phyloP scores from a whole-genome alignment of 2,113 vertebrate genomes.

The Orthonyx spaldingii region DNA sequence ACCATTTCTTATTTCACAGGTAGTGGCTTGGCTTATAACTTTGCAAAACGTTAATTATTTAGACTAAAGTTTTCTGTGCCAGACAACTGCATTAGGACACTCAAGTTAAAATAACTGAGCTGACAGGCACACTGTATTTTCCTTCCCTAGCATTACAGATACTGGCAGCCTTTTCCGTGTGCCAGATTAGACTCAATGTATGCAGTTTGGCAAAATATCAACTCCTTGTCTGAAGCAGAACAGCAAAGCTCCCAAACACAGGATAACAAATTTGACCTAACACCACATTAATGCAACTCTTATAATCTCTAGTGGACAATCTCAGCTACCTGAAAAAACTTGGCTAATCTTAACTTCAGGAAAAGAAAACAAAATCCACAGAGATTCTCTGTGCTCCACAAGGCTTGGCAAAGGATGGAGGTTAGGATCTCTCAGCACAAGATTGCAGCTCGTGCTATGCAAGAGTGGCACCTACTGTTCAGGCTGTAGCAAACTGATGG shows the following conservation, averaged over 20 bases:
- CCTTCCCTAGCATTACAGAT: neutral
- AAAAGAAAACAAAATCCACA: neutral
- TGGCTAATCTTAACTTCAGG: neutral
- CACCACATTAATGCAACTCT: neutral
- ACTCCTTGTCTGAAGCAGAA: neutral
- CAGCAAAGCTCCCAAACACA: neutral
- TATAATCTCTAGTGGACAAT: neutral
- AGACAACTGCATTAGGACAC: neutral
- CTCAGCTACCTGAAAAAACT: neutral
- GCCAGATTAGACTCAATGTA: neutral
- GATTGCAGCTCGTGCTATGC: accelerated
- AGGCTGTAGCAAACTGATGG: neutral
- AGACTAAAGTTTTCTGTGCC: neutral
- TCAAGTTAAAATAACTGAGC: neutral
- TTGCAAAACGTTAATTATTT: neutral
- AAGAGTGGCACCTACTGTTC: neutral
- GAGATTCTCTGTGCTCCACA: neutral
- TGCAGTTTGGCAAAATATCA: neutral
- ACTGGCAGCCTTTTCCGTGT: neutral
- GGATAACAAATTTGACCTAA: neutral
- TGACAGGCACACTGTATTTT: neutral
- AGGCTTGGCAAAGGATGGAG: neutral
- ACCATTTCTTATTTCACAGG: neutral
- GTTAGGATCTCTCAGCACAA: neutral
- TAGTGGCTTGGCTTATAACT: neutral